Evolutionary conservation across 2,113 vertebrate species (phyloP).

Genomic region (Zosterops borbonicus): DNA sequence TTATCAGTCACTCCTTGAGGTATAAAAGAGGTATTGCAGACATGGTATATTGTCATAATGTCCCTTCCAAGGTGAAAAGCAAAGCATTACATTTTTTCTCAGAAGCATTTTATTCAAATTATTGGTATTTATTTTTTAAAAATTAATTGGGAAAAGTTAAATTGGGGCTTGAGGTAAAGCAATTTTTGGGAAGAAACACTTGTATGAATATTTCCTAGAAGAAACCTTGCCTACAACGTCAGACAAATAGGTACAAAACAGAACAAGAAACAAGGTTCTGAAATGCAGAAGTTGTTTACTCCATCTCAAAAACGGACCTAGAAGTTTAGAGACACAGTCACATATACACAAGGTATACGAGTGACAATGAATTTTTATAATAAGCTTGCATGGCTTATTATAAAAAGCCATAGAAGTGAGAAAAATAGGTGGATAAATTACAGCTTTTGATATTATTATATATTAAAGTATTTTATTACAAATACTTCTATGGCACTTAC

Average conservation of each 20-base stretch:
- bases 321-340: background rate
- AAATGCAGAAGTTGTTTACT: background rate
- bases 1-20: background rate
- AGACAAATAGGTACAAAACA: background rate
- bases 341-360: background rate
- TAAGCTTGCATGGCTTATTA: background rate
- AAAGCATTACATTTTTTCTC: background rate
- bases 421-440: constrained; percentile 29
- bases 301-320: background rate
- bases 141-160: background rate
- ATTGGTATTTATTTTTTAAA: rapidly evolving
- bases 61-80: background rate
- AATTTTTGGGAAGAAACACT: background rate
- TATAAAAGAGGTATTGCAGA: background rate
- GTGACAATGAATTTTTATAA: background rate
- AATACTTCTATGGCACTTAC: background rate
- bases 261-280: background rate
- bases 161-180: background rate
- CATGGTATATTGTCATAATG: background rate
- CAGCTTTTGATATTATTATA: constrained; percentile 14
- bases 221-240: background rate
- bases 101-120: background rate
- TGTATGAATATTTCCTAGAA: background rate
- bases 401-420: background rate
- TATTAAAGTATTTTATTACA: constrained; percentile 12